Conservation (phyloP, 2,888 invertebrate species). For the Metallyticus violacea region DNA sequence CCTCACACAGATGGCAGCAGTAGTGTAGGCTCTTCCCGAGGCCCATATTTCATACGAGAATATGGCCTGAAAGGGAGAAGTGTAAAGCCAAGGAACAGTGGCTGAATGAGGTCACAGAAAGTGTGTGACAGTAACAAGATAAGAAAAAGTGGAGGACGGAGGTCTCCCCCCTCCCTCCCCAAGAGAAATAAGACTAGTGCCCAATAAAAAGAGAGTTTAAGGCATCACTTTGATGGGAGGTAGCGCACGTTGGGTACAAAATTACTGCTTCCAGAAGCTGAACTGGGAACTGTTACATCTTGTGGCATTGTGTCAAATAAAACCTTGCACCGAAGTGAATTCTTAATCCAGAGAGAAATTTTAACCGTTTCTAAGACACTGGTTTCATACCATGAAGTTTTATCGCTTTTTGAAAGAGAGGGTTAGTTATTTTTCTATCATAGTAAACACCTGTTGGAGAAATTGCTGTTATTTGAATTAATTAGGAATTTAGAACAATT, state of each 20-base stretch:
- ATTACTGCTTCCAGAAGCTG: too few species aligned
- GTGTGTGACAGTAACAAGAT: not conserved
- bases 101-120: not conserved
- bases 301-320: not conserved
- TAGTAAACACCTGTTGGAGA: too few species aligned
- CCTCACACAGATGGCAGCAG: not conserved
- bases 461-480: too few species aligned
- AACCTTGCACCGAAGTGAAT: not conserved
- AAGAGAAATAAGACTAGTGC: not conserved
- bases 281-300: too few species aligned
- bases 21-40: not conserved
- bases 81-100: not conserved
- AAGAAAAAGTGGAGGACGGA: not conserved
- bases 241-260: too few species aligned
- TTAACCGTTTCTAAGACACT: too few species aligned
- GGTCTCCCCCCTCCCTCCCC: not conserved
- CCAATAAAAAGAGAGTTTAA: not conserved
- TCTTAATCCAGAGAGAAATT: not conserved
- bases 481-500: too few species aligned
- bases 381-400: not conserved
- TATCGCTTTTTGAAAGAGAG: not conserved
- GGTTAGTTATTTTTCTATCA: too few species aligned
- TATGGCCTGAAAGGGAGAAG: not conserved
- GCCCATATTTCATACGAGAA: not conserved
- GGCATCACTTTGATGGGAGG: not conserved